Percentiles rank a stretch among this genome's conserved stretches.
These are phyloP conservation scores for Mormyrus iriodes DNA, from an alignment of 2,113 vertebrate genomes.

Conservation along the genomic window DNA sequence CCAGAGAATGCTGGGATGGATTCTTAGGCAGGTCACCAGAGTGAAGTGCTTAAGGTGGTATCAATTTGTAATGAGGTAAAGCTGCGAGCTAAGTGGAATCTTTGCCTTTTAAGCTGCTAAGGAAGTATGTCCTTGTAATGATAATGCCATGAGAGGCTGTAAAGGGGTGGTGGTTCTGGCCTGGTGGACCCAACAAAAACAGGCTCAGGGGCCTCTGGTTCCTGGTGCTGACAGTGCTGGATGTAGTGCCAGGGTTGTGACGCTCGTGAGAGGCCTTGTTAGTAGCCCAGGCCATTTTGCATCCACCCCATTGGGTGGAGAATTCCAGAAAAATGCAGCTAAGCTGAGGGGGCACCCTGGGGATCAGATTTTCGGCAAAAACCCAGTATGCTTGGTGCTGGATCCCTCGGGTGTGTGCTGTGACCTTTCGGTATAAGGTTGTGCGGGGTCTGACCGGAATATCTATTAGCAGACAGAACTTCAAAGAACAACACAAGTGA, in stretches of 20 bases:
- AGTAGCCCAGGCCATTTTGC: neutral
- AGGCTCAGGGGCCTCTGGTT: neutral
- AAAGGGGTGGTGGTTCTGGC: neutral
- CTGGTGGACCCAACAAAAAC: neutral
- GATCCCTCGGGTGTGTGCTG: neutral
- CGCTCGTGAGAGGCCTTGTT: neutral
- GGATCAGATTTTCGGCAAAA: neutral
- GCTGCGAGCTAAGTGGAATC: neutral
- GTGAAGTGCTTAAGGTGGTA: neutral
- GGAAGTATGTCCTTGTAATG: neutral
- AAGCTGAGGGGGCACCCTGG: neutral
- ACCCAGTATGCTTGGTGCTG: too few relatives aligned
- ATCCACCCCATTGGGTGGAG: neutral
- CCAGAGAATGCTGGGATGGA: neutral
- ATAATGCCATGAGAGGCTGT: neutral
- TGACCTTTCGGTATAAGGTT: neutral
- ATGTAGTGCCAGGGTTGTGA: neutral
- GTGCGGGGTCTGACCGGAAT: neutral
- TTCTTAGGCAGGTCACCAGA: neutral
- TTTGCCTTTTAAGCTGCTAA: neutral
- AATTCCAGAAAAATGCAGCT: neutral
- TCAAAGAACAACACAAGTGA: neutral
- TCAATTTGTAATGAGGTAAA: neutral
- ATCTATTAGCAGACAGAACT: too few relatives aligned
- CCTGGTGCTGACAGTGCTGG: neutral